Evolutionary conservation across 2,113 vertebrate species (phyloP).

Genomic region (Otocyon megalotis): DNA sequence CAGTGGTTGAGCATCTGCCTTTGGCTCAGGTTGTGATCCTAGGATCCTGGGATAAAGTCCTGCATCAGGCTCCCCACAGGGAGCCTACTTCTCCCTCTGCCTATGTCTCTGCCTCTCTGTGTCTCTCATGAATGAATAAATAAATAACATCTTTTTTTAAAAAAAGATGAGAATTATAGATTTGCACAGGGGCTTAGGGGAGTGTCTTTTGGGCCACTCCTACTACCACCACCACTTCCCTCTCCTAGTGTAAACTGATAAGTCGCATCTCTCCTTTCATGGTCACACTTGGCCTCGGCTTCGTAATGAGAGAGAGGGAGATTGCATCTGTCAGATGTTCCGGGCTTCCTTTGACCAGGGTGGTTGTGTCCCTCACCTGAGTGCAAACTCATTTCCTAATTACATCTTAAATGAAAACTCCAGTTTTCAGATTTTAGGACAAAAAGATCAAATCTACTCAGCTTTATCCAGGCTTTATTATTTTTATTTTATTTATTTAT

Average conservation of each 20-base stretch:
- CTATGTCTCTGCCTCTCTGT: too few relatives aligned
- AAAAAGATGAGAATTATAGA: neutral
- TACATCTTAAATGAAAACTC: slow-evolving; percentile 5
- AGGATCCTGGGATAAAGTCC: too few relatives aligned
- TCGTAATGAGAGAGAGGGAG: neutral
- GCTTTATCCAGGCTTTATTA: neutral
- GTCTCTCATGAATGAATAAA: too few relatives aligned
- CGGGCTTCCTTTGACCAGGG: neutral
- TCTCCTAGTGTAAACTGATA: neutral
- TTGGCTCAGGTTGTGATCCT: too few relatives aligned
- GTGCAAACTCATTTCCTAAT: slow-evolving; percentile 18
- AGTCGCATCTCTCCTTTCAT: neutral
- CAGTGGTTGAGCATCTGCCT: too few relatives aligned
- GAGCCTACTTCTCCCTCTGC: too few relatives aligned
- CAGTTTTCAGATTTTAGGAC: neutral
- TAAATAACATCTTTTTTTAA: too few relatives aligned
- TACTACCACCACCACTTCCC: neutral
- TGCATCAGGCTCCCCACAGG: too few relatives aligned
- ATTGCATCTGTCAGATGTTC: neutral
- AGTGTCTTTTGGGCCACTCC: neutral
- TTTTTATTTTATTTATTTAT: too few relatives aligned
- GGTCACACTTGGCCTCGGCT: neutral
- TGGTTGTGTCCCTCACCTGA: neutral
- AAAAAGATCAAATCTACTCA: neutral
- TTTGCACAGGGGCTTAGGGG: neutral